Base-by-base conservation (phyloP, 1,140 invertebrate genomes). In the Tetragnatha versicolor region DNA sequence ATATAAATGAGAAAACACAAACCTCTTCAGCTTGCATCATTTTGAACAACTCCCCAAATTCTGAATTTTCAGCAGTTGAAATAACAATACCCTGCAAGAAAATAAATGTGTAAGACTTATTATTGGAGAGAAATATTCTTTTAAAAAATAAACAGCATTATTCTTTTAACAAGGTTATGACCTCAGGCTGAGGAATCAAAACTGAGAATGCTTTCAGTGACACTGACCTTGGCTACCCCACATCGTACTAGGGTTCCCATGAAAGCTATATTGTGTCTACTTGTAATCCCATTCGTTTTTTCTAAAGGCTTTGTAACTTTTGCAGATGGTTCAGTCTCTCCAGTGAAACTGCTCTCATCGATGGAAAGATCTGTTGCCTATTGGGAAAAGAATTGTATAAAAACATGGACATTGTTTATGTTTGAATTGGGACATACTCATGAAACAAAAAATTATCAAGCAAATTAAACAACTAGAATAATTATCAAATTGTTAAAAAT, bases 1-100 rank as follows among this genome's bases (percentile, higher is more conserved):
- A 53, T 25, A 27, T 35, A 70, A 68, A 60, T 22, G 12, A 53
- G 5, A 31, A 49, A 33, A 49, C 17, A 51, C 75, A 81, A 81
- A 88, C 93, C 86, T 99, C 98, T 88, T 99, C 98, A 0, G 93
- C 93, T 87, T 98, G 93, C 98, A 99, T 99, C 95, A 99, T 97
- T 82, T 94, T 93, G 87, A 99, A 99, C 31, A 99, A 93, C 87
- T 98, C 94, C 7, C 98, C 98, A 88, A 99, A 99, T 86, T 98
- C 94, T 63, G 97, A 98, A 80, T 95, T 93, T 82, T 95, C 93
- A 20, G 96, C 98, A 1, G 96, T 99, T 84, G 93, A 96, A 6
- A 99, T 94, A 9, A 99, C 98, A 81, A 99, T 92, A 58, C 98
- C 97, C 92, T 95, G 83, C 51, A 86, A 86, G 60, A 82, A 66